Evolutionary conservation across 2,888 invertebrate species (phyloP).

Genomic region (Chaitophorus viminalis): DNA sequence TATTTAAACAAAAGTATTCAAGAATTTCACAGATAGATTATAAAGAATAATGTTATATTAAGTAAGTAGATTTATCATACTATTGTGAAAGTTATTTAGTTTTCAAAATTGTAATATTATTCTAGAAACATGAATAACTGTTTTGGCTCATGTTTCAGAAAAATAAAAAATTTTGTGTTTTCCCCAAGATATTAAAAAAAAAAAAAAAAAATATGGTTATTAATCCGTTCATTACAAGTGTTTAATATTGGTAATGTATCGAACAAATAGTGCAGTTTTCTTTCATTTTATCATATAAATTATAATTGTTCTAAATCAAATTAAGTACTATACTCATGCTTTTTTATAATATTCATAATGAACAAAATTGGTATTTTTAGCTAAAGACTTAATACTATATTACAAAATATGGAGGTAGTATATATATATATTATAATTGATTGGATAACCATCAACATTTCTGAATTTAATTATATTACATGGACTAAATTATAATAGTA

Average conservation of each 20-base stretch:
- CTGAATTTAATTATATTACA: not conserved
- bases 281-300: not conserved
- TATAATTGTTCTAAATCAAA: not conserved
- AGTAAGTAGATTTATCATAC: not conserved
- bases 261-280: not conserved
- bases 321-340: not conserved
- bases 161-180: not conserved
- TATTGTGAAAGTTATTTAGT: not conserved
- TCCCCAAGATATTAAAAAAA: not conserved
- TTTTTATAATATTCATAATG: not conserved
- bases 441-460: not conserved
- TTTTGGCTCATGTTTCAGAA: conserved; percentile 45
- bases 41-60: not conserved
- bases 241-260: not conserved
- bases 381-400: not conserved
- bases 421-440: not conserved
- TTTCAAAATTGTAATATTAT: conserved; percentile 17
- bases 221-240: not conserved
- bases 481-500: not conserved
- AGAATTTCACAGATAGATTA: not conserved
- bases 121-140: conserved; percentile 31
- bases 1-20: not conserved
- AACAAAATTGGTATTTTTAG: not conserved
- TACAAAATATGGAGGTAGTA: not conserved
- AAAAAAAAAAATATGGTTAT: not conserved